These are phyloP conservation scores for Nomada ferruginata DNA, from an alignment of 2,888 invertebrate genomes.

Conservation along the genomic window DNA sequence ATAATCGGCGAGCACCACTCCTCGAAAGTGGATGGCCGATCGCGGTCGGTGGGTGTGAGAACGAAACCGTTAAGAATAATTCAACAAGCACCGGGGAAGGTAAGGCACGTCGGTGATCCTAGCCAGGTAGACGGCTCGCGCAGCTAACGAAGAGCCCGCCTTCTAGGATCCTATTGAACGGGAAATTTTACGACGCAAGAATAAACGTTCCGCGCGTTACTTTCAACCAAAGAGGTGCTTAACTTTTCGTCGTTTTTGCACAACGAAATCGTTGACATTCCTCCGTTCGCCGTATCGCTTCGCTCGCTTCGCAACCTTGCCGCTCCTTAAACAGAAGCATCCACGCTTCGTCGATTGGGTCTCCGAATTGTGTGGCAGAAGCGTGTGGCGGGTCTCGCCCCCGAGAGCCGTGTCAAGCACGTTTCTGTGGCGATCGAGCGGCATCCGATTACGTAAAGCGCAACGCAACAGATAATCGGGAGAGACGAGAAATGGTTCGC, in stretches of 20 bases:
- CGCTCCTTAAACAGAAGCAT: conserved; percentile 21
- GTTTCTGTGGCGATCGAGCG: not conserved
- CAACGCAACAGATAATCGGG: conserved; percentile 32
- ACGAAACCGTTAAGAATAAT: conserved; percentile 66
- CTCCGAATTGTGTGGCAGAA: not conserved
- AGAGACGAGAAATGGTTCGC: conserved; percentile 32
- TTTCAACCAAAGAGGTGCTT: conserved; percentile 22
- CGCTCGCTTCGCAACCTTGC: conserved; percentile 9
- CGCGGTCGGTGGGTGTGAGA: conserved; percentile 69
- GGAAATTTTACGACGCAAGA: conserved; percentile 48
- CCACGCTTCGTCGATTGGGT: not conserved
- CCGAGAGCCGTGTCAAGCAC: not conserved
- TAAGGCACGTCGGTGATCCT: conserved; percentile 6
- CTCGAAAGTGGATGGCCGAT: conserved; percentile 54
- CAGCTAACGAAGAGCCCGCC: conserved; percentile 44
- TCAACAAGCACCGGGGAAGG: conserved; percentile 49
- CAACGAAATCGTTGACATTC: conserved; percentile 39
- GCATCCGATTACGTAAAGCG: conserved; percentile 38
- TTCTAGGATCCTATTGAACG: conserved; percentile 55
- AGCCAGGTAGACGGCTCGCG: conserved; percentile 26
- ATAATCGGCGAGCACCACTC: conserved; percentile 49
- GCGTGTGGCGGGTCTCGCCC: no score
- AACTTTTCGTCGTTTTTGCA: conserved; percentile 35
- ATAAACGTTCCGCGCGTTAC: conserved; percentile 24
- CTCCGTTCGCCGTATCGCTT: conserved; percentile 20